These are phyloP conservation scores for Miltochrista miniata DNA, from an alignment of 2,888 invertebrate genomes.

Conservation along the genomic window DNA sequence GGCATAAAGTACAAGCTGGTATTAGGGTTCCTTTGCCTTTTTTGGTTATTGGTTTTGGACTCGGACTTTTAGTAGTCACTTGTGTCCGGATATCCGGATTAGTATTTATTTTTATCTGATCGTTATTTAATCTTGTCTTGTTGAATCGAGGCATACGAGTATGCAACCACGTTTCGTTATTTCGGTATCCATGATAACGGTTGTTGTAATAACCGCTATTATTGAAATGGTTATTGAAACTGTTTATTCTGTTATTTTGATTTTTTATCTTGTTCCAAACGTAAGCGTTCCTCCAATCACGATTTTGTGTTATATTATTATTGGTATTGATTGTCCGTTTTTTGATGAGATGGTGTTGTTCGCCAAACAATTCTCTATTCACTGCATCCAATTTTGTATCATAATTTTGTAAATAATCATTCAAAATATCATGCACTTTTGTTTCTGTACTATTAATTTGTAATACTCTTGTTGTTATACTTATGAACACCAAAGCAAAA, in stretches of 20 bases:
- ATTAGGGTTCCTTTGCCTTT: not conserved
- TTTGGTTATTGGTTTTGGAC: too few species aligned
- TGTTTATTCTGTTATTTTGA: not conserved
- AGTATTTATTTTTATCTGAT: not conserved
- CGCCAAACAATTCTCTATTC: not conserved
- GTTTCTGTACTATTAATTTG: conserved; percentile 26
- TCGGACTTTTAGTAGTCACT: conserved; percentile 10
- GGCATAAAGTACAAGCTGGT: not conserved
- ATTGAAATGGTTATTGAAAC: not conserved
- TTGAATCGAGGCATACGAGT: not conserved
- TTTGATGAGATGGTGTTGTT: conserved; percentile 2
- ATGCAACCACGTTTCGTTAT: not conserved
- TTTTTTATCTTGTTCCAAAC: not conserved
- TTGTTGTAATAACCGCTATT: not conserved
- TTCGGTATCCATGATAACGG: not conserved
- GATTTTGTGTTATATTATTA: not conserved
- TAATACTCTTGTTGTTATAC: conserved; percentile 44
- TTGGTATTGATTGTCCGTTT: not conserved
- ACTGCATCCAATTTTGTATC: conserved; percentile 3
- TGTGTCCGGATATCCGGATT: too few species aligned
- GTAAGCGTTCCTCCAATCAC: not conserved
- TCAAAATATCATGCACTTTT: not conserved
- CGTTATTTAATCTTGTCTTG: not conserved
- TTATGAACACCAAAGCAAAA: conserved; percentile 29
- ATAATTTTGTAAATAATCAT: not conserved